Conservation (phyloP, 2,888 invertebrate genomes). For the Phania funesta region DNA sequence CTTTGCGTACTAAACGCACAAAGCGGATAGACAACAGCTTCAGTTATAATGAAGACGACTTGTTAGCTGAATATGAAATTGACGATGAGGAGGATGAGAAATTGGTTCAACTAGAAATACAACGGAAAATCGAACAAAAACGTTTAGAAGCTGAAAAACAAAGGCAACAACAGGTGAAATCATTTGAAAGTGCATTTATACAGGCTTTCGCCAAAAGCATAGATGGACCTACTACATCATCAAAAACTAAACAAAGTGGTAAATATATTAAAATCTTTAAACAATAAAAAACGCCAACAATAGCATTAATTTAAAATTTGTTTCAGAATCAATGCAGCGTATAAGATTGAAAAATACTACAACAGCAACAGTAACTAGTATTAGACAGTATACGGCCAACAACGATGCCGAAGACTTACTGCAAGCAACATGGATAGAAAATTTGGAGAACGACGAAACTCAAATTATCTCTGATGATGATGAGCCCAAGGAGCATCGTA, state of each 20-base stretch:
- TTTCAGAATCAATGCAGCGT: slow-evolving; percentile 19
- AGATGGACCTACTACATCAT: slow-evolving; percentile 27
- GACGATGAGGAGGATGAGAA: slow-evolving; percentile 68
- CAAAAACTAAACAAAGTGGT: slow-evolving; percentile 36
- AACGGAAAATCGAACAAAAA: slow-evolving; percentile 69
- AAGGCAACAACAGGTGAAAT: slow-evolving; percentile 67
- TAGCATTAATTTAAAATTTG: too few relatives aligned
- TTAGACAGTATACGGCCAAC: slow-evolving; percentile 31
- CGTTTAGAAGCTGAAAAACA: slow-evolving; percentile 68
- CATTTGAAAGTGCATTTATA: slow-evolving; percentile 70
- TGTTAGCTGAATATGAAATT: slow-evolving; percentile 70
- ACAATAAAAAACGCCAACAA: background rate
- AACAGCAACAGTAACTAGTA: slow-evolving; percentile 28
- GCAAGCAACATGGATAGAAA: slow-evolving; percentile 71
- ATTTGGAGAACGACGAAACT: slow-evolving; percentile 66
- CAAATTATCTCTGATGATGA: slow-evolving; percentile 68
- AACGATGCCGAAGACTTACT: slow-evolving; percentile 68
- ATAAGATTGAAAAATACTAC: slow-evolving; percentile 32
- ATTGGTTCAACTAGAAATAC: slow-evolving; percentile 57
- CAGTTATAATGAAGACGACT: slow-evolving; percentile 71
- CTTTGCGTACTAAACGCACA: slow-evolving; percentile 71
- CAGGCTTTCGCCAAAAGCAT: slow-evolving; percentile 63
- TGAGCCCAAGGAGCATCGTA: slow-evolving; percentile 69
- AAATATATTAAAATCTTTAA: slow-evolving; percentile 6
- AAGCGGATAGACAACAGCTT: slow-evolving; percentile 71